Evolutionary conservation across 2,113 vertebrate genomes (phyloP).

Genomic region (Chlamydotis undulata): DNA sequence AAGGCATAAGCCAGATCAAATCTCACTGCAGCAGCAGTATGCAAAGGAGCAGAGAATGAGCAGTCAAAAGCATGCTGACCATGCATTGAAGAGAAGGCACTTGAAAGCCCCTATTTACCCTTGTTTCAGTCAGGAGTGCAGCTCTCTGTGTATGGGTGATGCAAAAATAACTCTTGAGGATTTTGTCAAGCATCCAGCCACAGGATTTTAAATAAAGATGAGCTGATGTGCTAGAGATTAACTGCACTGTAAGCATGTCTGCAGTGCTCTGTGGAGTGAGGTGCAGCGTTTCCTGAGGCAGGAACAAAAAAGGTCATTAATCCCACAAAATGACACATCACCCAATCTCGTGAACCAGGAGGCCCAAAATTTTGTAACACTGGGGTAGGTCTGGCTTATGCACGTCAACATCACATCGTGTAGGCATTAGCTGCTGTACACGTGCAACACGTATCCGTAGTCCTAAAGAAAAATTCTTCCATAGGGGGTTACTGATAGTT

Average conservation of each 20-base stretch:
- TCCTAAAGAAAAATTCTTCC: not conserved
- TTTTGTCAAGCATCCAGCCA: not conserved
- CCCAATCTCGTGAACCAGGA: not conserved
- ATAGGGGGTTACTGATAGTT: not conserved
- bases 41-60: not conserved
- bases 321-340: not conserved
- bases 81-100: not conserved
- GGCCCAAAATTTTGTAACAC: not conserved
- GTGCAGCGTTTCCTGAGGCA: not conserved
- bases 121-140: not conserved
- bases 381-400: not conserved
- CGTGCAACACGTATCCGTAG: accelerated
- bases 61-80: not conserved
- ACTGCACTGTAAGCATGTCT: not conserved
- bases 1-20: conserved; percentile 35
- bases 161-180: not conserved
- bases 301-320: not conserved
- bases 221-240: not conserved
- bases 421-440: not conserved
- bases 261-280: not conserved
- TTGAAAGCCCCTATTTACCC: not conserved
- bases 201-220: not conserved
- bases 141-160: not conserved
- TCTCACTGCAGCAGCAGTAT: conserved; percentile 32
- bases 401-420: not conserved